phyloP scores from a whole-genome alignment of 92 coral and sea anemone species.

The Plumapathes pennacea region DNA sequence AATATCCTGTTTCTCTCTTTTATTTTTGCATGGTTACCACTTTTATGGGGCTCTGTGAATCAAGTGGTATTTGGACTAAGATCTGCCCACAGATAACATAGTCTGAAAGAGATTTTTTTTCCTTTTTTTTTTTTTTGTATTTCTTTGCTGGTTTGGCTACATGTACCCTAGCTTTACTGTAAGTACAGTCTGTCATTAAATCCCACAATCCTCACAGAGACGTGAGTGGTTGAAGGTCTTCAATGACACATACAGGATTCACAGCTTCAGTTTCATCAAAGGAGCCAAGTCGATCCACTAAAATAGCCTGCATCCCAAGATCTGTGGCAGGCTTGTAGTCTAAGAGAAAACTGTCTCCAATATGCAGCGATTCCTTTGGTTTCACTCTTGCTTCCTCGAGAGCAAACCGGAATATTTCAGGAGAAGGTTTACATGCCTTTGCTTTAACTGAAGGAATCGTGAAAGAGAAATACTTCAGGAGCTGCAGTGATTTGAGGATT shows the following conservation, averaged over 20 bases:
- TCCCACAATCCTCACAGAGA: no score
- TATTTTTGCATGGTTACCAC: no score
- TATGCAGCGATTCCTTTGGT: slow-evolving; percentile 58
- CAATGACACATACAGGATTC: slow-evolving; percentile 25
- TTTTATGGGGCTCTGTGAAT: no score
- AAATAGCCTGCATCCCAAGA: slow-evolving; percentile 70
- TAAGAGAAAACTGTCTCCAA: slow-evolving; percentile 69
- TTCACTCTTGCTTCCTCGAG: slow-evolving; percentile 37
- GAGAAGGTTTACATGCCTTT: slow-evolving; percentile 63
- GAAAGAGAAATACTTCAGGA: slow-evolving; percentile 61
- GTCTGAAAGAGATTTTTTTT: no score
- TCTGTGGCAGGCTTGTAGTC: slow-evolving; percentile 74
- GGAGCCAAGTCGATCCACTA: slow-evolving; percentile 46
- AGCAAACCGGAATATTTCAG: slow-evolving; percentile 65
- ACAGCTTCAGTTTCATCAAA: not conserved
- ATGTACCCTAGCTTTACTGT: no score
- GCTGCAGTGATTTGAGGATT: slow-evolving; percentile 53
- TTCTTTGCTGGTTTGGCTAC: no score
- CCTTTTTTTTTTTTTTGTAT: no score
- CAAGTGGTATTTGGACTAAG: no score
- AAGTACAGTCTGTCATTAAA: no score
- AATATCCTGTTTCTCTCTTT: no score
- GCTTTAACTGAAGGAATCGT: slow-evolving; percentile 67
- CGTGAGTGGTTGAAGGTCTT: slow-evolving; percentile 31
- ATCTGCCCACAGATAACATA: no score